Conservation (phyloP, 2,888 invertebrate species). For the Bugulina stolonifera region DNA sequence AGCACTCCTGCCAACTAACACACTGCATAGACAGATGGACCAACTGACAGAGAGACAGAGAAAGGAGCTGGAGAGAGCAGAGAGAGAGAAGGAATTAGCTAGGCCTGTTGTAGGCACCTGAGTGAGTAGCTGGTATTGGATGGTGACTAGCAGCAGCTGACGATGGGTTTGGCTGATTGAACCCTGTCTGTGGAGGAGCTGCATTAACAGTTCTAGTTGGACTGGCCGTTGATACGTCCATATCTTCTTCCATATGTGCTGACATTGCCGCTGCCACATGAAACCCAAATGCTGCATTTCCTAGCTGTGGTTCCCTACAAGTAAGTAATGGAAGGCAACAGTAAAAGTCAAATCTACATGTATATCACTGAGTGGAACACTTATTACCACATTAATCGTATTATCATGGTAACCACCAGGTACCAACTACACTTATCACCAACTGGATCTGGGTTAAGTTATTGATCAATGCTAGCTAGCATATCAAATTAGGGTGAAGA, state of each 20-base stretch:
- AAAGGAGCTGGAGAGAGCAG: not conserved
- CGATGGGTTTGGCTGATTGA: not conserved
- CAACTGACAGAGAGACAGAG: not conserved
- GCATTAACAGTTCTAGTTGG: not conserved
- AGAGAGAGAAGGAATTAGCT: not conserved
- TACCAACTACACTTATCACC: no score
- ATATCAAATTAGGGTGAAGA: no score
- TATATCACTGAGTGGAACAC: no score
- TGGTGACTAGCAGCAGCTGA: not conserved
- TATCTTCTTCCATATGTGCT: constrained; percentile 11
- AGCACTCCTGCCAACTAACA: no score
- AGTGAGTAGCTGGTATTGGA: not conserved
- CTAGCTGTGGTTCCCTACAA: constrained; percentile 11
- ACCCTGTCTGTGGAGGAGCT: constrained; percentile 13
- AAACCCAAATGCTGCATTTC: constrained; percentile 22
- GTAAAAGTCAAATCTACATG: no score
- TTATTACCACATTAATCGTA: no score
- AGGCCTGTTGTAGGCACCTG: not conserved
- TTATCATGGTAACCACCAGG: no score
- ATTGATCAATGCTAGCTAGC: no score
- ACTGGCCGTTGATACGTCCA: constrained; percentile 8
- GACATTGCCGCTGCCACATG: constrained; percentile 6
- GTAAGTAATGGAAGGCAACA: no score
- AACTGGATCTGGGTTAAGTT: no score
- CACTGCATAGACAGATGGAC: no score